These are phyloP conservation scores for Laterallus jamaicensis DNA, from an alignment of 2,113 vertebrate species.

Conservation along the genomic window DNA sequence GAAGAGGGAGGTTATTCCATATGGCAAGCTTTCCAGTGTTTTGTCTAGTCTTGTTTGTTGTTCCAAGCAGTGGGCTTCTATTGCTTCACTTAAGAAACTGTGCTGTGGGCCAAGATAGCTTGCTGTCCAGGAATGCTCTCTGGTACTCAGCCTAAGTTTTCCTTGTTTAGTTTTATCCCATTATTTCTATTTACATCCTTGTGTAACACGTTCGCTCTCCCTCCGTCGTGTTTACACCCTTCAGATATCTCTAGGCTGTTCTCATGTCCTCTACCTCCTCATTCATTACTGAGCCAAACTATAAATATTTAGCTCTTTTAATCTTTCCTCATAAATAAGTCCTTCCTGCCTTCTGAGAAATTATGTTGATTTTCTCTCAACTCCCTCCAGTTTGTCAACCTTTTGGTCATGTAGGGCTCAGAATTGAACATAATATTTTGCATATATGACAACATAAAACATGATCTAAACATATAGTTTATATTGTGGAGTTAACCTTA, in stretches of 20 bases:
- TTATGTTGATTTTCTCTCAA: constrained; percentile 43
- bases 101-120: not conserved
- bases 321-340: constrained; percentile 57
- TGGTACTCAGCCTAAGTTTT: not conserved
- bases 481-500: not conserved
- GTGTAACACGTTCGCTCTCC: constrained; percentile 21
- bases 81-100: constrained; percentile 1
- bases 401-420: not conserved
- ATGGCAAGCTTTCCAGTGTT: constrained; percentile 12
- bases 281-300: constrained; percentile 49
- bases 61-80: not conserved
- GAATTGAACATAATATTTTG: not conserved
- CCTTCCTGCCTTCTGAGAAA: constrained; percentile 62
- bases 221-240: constrained; percentile 36
- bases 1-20: not conserved
- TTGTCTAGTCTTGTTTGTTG: constrained; percentile 8
- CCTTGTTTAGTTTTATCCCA: constrained; percentile 41
- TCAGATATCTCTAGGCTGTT: constrained; percentile 36
- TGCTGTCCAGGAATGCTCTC: constrained; percentile 31
- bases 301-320: constrained; percentile 62
- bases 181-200: constrained; percentile 50
- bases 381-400: constrained; percentile 54
- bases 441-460: not conserved
- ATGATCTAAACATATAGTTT: not conserved
- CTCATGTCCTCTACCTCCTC: constrained; percentile 49